Conservation (phyloP, 2,797 vertebrate genomes). For the Craterocephalus amniculus region DNA sequence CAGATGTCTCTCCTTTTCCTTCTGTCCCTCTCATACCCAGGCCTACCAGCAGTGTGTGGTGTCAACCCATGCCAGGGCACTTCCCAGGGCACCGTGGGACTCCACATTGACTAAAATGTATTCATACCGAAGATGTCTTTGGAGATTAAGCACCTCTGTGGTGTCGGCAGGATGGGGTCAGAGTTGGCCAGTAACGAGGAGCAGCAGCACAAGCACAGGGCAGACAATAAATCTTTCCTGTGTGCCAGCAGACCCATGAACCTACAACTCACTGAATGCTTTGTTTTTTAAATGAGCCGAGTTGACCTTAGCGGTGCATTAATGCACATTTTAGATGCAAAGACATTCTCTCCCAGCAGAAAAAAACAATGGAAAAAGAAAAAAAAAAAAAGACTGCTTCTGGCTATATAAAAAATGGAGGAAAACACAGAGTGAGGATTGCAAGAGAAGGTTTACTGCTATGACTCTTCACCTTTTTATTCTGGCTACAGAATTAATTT, state of each 20-base stretch:
- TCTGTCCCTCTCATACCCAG: conserved; percentile 33
- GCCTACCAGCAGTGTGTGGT: conserved; percentile 34
- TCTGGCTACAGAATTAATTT: conserved; percentile 73
- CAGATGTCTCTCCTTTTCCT: conserved; percentile 67
- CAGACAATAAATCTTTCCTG: conserved; percentile 76
- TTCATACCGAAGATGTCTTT: conserved; percentile 74
- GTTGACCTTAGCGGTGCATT: conserved; percentile 72
- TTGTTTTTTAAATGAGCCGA: conserved; percentile 75
- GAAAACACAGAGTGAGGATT: conserved; percentile 1
- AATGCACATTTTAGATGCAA: conserved; percentile 71
- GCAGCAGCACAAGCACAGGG: conserved; percentile 60
- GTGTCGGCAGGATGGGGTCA: conserved; percentile 71
- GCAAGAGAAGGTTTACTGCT: conserved; percentile 57
- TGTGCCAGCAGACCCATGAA: conserved; percentile 61
- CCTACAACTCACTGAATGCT: conserved; percentile 60
- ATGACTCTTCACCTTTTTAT: conserved; percentile 76
- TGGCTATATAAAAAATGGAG: conserved; percentile 45
- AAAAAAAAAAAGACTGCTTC: conserved; percentile 40
- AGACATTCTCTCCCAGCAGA: conserved; percentile 54
- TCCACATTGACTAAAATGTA: conserved; percentile 64
- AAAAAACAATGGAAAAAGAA: conserved; percentile 12
- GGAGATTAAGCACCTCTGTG: conserved; percentile 69
- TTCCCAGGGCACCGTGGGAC: conserved; percentile 35
- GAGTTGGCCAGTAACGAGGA: conserved; percentile 75
- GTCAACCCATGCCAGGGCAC: conserved; percentile 61